Conservation (phyloP, 2,797 vertebrate genomes). For the Etheostoma nigrum region DNA sequence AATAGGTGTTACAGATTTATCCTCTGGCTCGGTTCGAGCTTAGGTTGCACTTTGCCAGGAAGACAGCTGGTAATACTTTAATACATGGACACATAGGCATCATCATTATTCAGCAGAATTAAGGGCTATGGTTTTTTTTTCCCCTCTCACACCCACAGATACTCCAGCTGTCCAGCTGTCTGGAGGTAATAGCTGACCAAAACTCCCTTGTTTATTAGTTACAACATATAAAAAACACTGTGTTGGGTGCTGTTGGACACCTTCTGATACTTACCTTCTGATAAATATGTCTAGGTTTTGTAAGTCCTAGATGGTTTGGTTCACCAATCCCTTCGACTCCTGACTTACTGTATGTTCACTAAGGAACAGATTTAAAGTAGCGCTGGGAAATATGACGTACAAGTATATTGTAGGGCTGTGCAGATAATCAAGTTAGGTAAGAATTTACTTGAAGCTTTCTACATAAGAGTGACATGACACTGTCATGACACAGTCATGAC, state of each 20-base stretch:
- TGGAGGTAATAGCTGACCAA: conserved; percentile 17
- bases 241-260: neutral
- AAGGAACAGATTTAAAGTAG: no score
- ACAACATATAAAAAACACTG: neutral
- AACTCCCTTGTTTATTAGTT: conserved; percentile 20
- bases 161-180: conserved; percentile 39
- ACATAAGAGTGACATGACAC: no score
- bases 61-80: conserved; percentile 61
- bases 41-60: conserved; percentile 57
- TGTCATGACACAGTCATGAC: no score
- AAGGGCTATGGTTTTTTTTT: conserved; percentile 5
- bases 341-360: no score
- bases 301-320: no score
- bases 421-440: no score
- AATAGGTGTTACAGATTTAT: conserved; percentile 64
- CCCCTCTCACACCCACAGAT: conserved; percentile 17
- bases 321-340: no score
- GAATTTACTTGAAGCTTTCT: no score
- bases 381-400: no score
- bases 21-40: conserved; percentile 44
- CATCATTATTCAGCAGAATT: conserved; percentile 60
- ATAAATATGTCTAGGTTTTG: no score
- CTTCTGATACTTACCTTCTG: neutral
- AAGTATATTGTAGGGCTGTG: no score
- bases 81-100: conserved; percentile 52